Evolutionary conservation across 2,888 invertebrate genomes (phyloP).

Genomic region (Scaeva pyrastri): DNA sequence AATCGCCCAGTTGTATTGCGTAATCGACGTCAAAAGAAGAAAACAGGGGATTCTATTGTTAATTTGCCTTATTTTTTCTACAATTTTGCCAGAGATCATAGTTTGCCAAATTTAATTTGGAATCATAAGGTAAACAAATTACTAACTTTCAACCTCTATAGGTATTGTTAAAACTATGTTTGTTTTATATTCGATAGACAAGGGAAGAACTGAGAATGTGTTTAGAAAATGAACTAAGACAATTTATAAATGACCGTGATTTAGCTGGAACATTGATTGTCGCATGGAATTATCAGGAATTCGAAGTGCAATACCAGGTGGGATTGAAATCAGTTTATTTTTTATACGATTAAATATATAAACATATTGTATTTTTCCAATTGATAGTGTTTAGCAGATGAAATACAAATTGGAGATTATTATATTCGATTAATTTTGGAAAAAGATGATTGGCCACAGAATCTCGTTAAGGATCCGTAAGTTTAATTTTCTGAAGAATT

Average conservation of each 20-base stretch:
- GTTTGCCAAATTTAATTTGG: constrained; percentile 98
- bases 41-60: constrained; percentile 81
- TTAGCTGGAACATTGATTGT: constrained; percentile 91
- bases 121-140: constrained; percentile 92
- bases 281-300: constrained; percentile 99
- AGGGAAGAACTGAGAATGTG: constrained; percentile 96
- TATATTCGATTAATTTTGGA: constrained; percentile 97
- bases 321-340: not conserved
- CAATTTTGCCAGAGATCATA: constrained; percentile 97
- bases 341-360: not conserved
- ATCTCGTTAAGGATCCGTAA: constrained; percentile 95
- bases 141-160: not conserved
- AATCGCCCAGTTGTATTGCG: constrained; percentile 95
- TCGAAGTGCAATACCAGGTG: constrained; percentile 95
- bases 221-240: constrained; percentile 95
- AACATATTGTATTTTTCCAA: not conserved
- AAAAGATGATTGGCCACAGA: constrained; percentile 93
- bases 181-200: constrained; percentile 86
- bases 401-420: constrained; percentile 99
- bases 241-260: constrained; percentile 95
- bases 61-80: constrained; percentile 94
- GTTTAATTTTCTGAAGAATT: constrained; percentile 81
- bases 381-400: constrained; percentile 91
- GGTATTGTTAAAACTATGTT: not conserved
- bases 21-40: constrained; percentile 89